These are phyloP conservation scores for Aspidiotus destructor DNA, from an alignment of 2,888 invertebrate genomes.

Conservation along the genomic window DNA sequence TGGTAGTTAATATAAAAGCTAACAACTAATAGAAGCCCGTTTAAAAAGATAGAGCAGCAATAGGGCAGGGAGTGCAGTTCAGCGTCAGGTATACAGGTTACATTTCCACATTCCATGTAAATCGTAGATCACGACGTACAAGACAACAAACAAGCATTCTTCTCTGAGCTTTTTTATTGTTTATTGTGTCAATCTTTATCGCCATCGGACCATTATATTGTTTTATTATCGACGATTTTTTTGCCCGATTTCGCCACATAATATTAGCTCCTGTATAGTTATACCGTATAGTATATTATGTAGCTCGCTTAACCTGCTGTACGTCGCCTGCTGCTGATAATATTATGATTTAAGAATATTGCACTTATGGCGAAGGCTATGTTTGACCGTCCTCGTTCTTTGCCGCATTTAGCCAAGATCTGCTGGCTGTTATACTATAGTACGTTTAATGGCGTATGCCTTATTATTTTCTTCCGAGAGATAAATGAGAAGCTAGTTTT, in stretches of 20 bases:
- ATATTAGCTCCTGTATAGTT: neutral
- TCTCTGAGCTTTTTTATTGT: conserved; percentile 23
- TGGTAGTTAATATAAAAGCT: too few relatives aligned
- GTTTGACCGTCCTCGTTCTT: too few relatives aligned
- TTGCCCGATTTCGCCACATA: conserved; percentile 16
- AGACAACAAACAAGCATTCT: conserved; percentile 31
- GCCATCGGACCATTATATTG: conserved; percentile 29
- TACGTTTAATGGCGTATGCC: too few relatives aligned
- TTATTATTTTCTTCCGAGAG: too few relatives aligned
- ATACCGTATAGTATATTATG: too few relatives aligned
- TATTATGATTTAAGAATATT: neutral
- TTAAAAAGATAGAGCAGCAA: neutral
- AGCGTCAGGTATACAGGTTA: too few relatives aligned
- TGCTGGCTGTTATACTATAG: too few relatives aligned
- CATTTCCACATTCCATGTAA: conserved; percentile 9
- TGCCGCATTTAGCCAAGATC: too few relatives aligned
- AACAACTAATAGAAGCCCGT: neutral
- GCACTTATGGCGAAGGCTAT: too few relatives aligned
- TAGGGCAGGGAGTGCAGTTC: too few relatives aligned
- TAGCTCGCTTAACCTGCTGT: neutral
- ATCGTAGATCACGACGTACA: conserved; percentile 29
- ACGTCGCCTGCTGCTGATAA: too few relatives aligned
- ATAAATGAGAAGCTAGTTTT: too few relatives aligned
- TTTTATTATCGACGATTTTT: conserved; percentile 29
- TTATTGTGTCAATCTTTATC: conserved; percentile 30